phyloP scores from a whole-genome alignment of 2,797 vertebrate species.

The Tapera naevia region DNA sequence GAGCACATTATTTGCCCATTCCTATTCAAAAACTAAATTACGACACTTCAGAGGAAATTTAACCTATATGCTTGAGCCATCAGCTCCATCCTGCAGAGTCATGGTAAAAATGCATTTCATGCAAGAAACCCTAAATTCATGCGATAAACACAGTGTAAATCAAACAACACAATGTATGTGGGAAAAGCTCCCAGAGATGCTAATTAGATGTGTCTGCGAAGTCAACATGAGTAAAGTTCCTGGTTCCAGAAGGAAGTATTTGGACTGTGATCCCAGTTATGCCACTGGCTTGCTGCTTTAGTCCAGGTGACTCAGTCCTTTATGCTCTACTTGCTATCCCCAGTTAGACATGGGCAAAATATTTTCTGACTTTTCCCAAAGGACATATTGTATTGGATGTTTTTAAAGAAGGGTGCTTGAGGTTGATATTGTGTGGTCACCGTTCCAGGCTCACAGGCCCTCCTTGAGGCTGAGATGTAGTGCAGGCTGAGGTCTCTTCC shows the following conservation, averaged over 20 bases:
- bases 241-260: background rate
- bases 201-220: background rate
- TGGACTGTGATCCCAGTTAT: background rate
- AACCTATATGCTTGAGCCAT: background rate
- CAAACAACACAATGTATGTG: background rate
- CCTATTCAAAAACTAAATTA: background rate
- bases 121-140: background rate
- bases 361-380: background rate
- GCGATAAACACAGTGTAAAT: accelerated
- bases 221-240: background rate
- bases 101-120: background rate
- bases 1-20: background rate
- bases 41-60: background rate
- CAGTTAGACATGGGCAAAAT: background rate
- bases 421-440: background rate
- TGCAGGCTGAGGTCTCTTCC: background rate
- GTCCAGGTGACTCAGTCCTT: background rate
- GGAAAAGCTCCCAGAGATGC: background rate
- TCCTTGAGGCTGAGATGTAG: background rate
- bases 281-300: background rate
- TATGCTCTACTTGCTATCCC: background rate
- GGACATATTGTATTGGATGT: accelerated
- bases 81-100: background rate
- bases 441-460: background rate
- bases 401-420: background rate